These are phyloP conservation scores for Tethea ocularis DNA, from an alignment of 2,888 invertebrate genomes.

Conservation along the genomic window DNA sequence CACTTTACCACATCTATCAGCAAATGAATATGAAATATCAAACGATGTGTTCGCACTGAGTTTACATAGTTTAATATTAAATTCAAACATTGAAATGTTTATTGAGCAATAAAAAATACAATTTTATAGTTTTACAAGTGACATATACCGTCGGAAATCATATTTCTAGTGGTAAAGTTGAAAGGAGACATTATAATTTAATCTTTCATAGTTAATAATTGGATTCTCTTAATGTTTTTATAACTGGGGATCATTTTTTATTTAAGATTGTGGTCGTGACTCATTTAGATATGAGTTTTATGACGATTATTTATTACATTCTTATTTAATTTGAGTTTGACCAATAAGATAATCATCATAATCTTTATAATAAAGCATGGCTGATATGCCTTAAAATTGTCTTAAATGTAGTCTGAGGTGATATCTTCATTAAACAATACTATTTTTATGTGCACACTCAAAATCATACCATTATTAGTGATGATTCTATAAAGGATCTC, in stretches of 20 bases:
- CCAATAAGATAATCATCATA: too few species aligned
- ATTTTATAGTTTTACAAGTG: background rate
- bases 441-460: too few species aligned
- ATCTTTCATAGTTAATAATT: background rate
- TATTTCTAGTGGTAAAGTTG: conserved; percentile 4
- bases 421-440: too few species aligned
- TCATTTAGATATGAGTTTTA: background rate
- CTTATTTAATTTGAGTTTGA: background rate
- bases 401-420: too few species aligned
- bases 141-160: conserved; percentile 4
- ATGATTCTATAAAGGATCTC: too few species aligned
- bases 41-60: background rate
- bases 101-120: background rate
- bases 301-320: conserved; percentile 4
- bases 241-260: background rate
- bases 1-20: background rate
- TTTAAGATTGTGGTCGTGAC: background rate
- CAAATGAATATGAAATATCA: conserved; percentile 3
- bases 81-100: background rate
- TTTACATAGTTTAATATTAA: background rate
- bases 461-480: too few species aligned
- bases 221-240: background rate
- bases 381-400: too few species aligned
- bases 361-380: too few species aligned
- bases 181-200: background rate